Evolutionary conservation across 2,797 vertebrate species (phyloP).

Genomic region (Amblyraja radiata): DNA sequence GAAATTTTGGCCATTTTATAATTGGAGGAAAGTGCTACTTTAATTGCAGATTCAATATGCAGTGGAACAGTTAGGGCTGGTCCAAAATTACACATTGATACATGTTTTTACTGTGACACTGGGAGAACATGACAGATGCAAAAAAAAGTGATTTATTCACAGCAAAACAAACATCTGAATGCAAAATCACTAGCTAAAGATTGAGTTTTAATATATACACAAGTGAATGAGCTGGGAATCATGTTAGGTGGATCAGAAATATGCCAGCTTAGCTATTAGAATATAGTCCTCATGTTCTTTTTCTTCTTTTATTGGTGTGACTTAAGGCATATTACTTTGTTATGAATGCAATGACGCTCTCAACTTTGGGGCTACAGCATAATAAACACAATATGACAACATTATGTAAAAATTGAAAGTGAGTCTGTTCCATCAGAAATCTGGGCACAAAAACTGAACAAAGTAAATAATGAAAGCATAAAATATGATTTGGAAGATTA

Average conservation of each 20-base stretch:
- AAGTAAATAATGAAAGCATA: no score
- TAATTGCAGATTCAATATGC: background rate
- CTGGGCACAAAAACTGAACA: no score
- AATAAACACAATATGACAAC: no score
- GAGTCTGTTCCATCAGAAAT: no score
- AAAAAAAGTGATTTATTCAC: background rate
- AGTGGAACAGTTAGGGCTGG: background rate
- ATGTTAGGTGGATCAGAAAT: background rate
- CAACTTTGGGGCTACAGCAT: background rate
- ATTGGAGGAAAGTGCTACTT: background rate
- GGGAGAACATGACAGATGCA: background rate
- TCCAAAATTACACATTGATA: background rate
- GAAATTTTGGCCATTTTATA: background rate
- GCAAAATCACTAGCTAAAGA: background rate
- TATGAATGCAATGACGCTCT: background rate
- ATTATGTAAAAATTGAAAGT: no score
- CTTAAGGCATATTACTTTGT: background rate
- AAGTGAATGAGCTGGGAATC: background rate
- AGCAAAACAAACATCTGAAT: background rate
- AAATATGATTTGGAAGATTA: no score
- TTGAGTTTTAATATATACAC: background rate
- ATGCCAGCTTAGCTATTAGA: background rate
- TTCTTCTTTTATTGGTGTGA: background rate
- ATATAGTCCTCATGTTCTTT: background rate
- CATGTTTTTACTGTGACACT: background rate